Base-by-base conservation (phyloP, 2,888 invertebrate genomes). In the Muschampia plurimacula region DNA sequence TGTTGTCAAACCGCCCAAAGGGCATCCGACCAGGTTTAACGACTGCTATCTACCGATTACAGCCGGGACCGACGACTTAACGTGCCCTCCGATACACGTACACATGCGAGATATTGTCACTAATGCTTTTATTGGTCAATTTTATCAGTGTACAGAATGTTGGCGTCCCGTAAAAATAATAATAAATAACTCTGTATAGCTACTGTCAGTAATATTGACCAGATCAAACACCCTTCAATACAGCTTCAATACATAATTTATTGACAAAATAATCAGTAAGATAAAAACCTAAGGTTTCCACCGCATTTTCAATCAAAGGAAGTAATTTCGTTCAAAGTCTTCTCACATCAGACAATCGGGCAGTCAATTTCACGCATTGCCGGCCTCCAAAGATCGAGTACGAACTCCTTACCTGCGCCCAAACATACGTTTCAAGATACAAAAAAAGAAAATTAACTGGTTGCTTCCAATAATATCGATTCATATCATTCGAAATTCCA, bases 281-380 rank as follows among this genome's bases (percentile, higher is more conserved):
- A 57, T 68, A 60, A 39, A 44, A 44, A 67, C 67, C 65, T 46
- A 67, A 44, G 57, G 72, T 46, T 15, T 69, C 59, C 60, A 67
- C 44, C 67, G 69, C 52, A 72, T 67, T 62, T 72, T 67, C 75
- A 74, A 74, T 73, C 73, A 75, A 74, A 74, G 76, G 75, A 80
- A 79, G 79, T 80, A 81, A 82, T 82, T 80, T 74, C 79, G 74
- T 75, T 76, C 76, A 76, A 74, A 72, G 73, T 64, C 68, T 69
- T 72, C 44, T 32, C 22, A 74, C 85, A 85, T 84, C 78, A 84
- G 88, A 90, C 89, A 90, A 89, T 89, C 87, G 86, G 78, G 82
- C 84, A 89, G 84, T 88, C 90, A 91, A 91, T 91, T 91, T 91
- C 90, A 91, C 91, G 91, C 81, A 84, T 78, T 80, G 70, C 79